Evolutionary conservation across 2,888 invertebrate genomes (phyloP), one percentile per base, ranked within the genome.

Genomic region (Ctena decussata): DNA sequence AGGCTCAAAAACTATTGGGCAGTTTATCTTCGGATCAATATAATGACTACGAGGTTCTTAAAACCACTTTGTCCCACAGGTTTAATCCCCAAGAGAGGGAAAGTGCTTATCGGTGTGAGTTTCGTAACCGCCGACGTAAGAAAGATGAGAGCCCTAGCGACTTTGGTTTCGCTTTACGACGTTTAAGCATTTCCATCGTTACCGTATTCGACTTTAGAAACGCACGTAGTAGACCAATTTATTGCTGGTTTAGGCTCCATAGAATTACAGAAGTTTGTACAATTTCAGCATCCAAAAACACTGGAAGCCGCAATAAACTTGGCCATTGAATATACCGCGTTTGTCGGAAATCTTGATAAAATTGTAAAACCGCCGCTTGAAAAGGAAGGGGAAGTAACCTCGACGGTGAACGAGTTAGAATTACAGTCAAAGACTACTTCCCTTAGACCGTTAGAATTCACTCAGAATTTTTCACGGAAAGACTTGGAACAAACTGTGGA

Each of bases 71-170:
- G 18, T 41, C 75, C 39, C 78, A 76, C 21, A 70, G 86, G 65
- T 86, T 86, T 71, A 78, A 80, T 53, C 86, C 80, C 46, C 49
- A 49, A 46, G 86, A 86, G 32, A 76, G 86, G 6, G 86, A 86
- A 57, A 73, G 77, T 39, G 86, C 84, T 5, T 82, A 78, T 41
- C 49, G 84, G 15, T 82, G 84, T 78, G 84, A 88, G 71, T 88
- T 88, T 71, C 11, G 80, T 11, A 84, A 77, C 49, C 75, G 88
- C 21, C 70, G 72, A 35, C 79, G 86, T 39, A 65, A 74, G 46
- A 71, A 27, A 44, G 27, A 65, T 21, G 88, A 88, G 74, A 69
- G 53, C 71, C 75, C 79, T 18, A 46, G 84, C 65, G 86, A 84
- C 46, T 86, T 80, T 75, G 85, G 84, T 0, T 84, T 82, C 44